Conservation (phyloP, 2,888 invertebrate genomes). For the Epinotia nisella region DNA sequence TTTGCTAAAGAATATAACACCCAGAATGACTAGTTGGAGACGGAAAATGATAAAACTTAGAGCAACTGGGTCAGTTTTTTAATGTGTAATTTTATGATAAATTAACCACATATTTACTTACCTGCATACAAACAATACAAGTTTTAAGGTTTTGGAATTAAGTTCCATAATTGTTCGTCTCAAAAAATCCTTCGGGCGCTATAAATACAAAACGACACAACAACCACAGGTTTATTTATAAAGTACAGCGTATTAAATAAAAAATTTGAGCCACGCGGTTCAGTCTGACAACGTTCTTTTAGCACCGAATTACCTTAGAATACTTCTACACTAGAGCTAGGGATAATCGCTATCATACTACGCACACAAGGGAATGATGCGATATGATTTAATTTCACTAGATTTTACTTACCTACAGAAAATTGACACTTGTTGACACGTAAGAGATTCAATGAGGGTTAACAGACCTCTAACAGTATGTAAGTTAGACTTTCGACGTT, state of each 20-base stretch:
- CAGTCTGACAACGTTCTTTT: constrained; percentile 71
- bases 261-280: constrained; percentile 69
- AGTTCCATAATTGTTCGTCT: background rate
- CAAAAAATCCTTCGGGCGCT: background rate
- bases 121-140: too few relatives aligned
- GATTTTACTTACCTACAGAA: constrained; percentile 39
- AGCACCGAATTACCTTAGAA: constrained; percentile 77
- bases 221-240: constrained; percentile 44
- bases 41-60: background rate
- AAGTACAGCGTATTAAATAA: constrained; percentile 56
- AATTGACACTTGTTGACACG: constrained; percentile 32
- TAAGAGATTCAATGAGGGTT: background rate
- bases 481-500: background rate
- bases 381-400: constrained; percentile 56
- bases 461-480: background rate
- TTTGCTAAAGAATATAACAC: background rate
- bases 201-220: constrained; percentile 22
- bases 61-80: too few relatives aligned
- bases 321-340: constrained; percentile 60
- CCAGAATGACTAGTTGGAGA: background rate
- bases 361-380: constrained; percentile 77
- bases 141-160: background rate
- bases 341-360: constrained; percentile 76
- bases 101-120: too few relatives aligned
- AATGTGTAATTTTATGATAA: too few relatives aligned